Conservation (phyloP, 2,797 vertebrate species). For the Muraenolepis orangiensis region DNA sequence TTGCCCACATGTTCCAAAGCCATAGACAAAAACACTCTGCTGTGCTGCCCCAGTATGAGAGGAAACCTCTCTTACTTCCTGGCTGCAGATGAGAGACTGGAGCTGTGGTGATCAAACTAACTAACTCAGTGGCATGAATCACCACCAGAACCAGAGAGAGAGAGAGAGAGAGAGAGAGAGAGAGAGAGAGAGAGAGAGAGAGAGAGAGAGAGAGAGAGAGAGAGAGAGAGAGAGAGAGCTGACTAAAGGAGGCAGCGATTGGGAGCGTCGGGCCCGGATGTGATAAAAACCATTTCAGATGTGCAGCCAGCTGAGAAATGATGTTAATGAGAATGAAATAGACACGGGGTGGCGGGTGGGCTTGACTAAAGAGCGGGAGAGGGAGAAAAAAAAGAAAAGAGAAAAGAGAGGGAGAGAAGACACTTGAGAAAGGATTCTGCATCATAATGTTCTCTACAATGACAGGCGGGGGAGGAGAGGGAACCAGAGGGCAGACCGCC, state of each 20-base stretch:
- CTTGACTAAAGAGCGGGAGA: slow-evolving; percentile 4
- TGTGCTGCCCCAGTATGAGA: no score
- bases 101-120: slow-evolving; percentile 41
- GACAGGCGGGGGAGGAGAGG: neutral
- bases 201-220: slow-evolving; percentile 3
- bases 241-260: no score
- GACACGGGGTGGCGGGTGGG: neutral
- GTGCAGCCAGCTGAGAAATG: slow-evolving; percentile 27
- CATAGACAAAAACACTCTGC: no score
- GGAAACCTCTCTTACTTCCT: no score
- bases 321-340: slow-evolving; percentile 9
- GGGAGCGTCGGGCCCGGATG: slow-evolving; percentile 2
- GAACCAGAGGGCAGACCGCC: no score
- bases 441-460: no score
- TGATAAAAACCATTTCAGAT: slow-evolving; percentile 43
- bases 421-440: no score
- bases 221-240: neutral
- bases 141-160: slow-evolving; percentile 36
- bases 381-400: neutral
- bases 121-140: slow-evolving; percentile 39
- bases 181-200: neutral
- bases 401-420: neutral
- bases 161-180: neutral
- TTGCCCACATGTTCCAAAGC: no score
- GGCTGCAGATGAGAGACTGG: neutral